Percentiles rank a stretch among this genome's conserved stretches.
Evolutionary conservation across 2,113 vertebrate genomes (phyloP).

Genomic region (Tiliqua scincoides): DNA sequence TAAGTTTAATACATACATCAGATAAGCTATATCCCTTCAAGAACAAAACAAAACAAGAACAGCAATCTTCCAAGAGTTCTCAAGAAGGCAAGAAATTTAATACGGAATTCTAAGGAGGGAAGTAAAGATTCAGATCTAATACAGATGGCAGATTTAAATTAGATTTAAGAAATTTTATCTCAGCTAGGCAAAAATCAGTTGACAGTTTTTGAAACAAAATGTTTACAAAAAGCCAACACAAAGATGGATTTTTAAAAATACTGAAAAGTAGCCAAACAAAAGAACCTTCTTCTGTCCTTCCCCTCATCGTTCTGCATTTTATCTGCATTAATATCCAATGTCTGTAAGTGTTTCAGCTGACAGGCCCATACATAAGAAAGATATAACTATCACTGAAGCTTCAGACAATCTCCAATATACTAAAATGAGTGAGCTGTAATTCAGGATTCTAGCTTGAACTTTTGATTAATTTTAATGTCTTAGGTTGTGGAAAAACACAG

Average conservation of each 20-base stretch:
- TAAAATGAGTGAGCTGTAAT: constrained; percentile 9
- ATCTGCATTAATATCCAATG: constrained; percentile 8
- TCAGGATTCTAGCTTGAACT: constrained; percentile 15
- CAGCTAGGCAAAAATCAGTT: neutral
- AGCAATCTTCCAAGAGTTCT: neutral
- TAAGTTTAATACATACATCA: constrained; percentile 22
- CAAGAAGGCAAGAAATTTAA: neutral
- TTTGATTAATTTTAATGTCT: constrained; percentile 40
- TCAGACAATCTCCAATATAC: constrained; percentile 20
- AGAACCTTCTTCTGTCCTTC: neutral
- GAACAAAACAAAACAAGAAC: constrained; percentile 8
- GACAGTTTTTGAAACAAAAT: neutral
- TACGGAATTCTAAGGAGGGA: constrained; percentile 26
- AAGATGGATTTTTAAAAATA: neutral
- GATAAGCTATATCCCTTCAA: neutral
- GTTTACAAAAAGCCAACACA: constrained; percentile 26
- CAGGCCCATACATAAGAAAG: constrained; percentile 21
- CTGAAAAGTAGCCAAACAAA: neutral
- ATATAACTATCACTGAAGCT: constrained; percentile 11
- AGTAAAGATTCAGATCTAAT: constrained; percentile 5
- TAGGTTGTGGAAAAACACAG: constrained; percentile 34
- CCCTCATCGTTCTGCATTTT: constrained; percentile 29
- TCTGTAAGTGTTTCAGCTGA: neutral
- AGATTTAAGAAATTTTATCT: constrained; percentile 8
- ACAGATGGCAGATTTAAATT: neutral